Evolutionary conservation across 30 jellyfish, hydroid and myxozoan genomes (phyloP), one percentile per base, ranked within the genome.

Genomic region (Cassiopea andromeda): DNA sequence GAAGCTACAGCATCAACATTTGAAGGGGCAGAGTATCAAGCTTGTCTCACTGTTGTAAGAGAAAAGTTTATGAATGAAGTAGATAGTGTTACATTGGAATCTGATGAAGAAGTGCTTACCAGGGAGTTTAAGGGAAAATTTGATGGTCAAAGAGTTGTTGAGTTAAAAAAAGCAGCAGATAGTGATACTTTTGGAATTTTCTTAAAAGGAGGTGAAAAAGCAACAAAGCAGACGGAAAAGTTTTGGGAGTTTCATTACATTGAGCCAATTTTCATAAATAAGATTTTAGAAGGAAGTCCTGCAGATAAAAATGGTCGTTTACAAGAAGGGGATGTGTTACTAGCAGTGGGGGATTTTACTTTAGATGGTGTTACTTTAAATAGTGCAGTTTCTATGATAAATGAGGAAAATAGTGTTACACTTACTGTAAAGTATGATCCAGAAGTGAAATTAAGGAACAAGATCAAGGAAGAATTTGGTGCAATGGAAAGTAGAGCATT

Each of bases 181-280:
- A 78, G 73, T 71, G 96, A 80, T 16, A 47, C 68, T 49, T 89
- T 47, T 73, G 96, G 96, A 58, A 10, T 89, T 50, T 89, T 45
- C 61, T 85, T 89, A 17, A 89, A 82, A 81, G 96, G 96, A 8
- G 96, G 96, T 18, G 96, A 89, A 70, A 60, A 59, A 47, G 96
- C 88, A 44, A 74, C 88, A 0, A 77, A 70, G 17, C 88, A 81
- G 44, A 89, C 87, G 3, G 87, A 81, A 13, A 80, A 73, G 44
- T 89, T 71, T 75, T 80, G 96, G 92, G 64, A 76, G 77, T 89
- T 69, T 61, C 60, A 89, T 80, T 81, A 47, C 84, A 80, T 80
- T 82, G 92, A 81, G 68, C 92, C 92, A 44, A 60, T 82, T 45
- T 89, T 75, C 74, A 89, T 89, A 43, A 89, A 83, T 75, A 73